Conservation (phyloP, 2,113 vertebrate species). For the Beaufortia kweichowensis region DNA sequence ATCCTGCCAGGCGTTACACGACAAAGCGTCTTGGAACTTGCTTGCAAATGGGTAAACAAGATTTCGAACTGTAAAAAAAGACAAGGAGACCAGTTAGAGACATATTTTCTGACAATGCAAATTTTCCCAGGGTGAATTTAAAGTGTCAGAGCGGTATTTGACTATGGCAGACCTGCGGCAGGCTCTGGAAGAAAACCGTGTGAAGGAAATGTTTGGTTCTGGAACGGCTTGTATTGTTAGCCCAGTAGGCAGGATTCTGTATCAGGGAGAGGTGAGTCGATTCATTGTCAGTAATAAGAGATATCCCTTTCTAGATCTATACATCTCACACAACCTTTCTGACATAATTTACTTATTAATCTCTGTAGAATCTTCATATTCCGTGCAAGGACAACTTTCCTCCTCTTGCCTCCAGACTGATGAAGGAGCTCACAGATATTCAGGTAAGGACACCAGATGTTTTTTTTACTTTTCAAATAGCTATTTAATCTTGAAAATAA, state of each 20-base stretch:
- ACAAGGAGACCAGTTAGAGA: neutral
- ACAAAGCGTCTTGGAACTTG: constrained; percentile 85
- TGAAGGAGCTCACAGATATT: constrained; percentile 67
- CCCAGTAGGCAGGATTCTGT: constrained; percentile 79
- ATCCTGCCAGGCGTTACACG: constrained; percentile 88
- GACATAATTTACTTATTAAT: neutral
- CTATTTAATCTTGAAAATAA: too few relatives aligned
- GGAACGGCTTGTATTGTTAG: constrained; percentile 90
- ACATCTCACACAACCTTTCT: constrained; percentile 67
- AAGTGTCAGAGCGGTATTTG: constrained; percentile 83
- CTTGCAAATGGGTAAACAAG: constrained; percentile 77
- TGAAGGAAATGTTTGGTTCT: constrained; percentile 89
- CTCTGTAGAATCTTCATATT: constrained; percentile 43
- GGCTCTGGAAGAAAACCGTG: constrained; percentile 77
- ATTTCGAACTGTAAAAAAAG: neutral
- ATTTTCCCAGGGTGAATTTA: constrained; percentile 82
- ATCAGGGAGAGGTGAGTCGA: constrained; percentile 80
- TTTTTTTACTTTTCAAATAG: too few relatives aligned
- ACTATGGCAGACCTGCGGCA: constrained; percentile 80
- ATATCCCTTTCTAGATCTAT: neutral
- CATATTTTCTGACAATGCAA: neutral
- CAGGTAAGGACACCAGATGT: constrained; percentile 67
- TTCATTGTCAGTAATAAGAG: neutral
- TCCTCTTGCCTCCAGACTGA: constrained; percentile 21
- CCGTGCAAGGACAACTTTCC: constrained; percentile 8